Evolutionary conservation across 1,140 invertebrate genomes (phyloP), one percentile per base, ranked within the genome.

Genomic region (Maconellicoccus hirsutus): DNA sequence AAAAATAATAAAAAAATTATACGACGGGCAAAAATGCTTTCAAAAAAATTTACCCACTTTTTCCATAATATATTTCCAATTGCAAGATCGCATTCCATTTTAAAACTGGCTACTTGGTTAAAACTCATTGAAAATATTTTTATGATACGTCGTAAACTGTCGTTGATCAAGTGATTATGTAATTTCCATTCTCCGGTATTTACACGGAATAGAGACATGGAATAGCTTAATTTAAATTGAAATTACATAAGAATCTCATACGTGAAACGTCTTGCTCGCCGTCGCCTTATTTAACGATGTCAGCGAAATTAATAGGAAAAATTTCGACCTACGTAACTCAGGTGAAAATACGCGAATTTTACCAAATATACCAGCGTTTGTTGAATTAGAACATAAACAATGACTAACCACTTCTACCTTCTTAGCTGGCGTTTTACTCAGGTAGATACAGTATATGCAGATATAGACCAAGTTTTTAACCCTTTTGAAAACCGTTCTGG

Each of bases 151-250:
- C 29, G 42, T 52, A 52, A 52, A 52, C n/a, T 52, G 42, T 52
- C n/a, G 42, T 52, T 19, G 29, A 16, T 52, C 42, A 19, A 52
- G 29, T 12, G n/a, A 52, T 52, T 52, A 52, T 19, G n/a, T 52
- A 52, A 52, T 52, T 52, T 52, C 42, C 42, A 52, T 52, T 52
- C 42, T 52, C 42, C 42, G 42, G 16, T 52, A 8, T 52, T 52
- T 8, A 52, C 42, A 16, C 42, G 42, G 42, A 16, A 52, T 52
- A 52, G 16, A 52, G 2, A 52, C 42, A 52, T 52, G 16, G n/a
- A 52, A 19, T 52, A 52, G 42, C 42, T 52, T 52, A 52, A 52
- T 52, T 52, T 52, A 52, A 52, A 52, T 19, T 52, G n/a, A 52
- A 52, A 52, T 52, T 52, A 52, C 42, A 19, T 52, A 52, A 52